Evolutionary conservation across 2,888 invertebrate genomes (phyloP), one percentile per base, ranked within the genome.

Genomic region (Timema cristinae): DNA sequence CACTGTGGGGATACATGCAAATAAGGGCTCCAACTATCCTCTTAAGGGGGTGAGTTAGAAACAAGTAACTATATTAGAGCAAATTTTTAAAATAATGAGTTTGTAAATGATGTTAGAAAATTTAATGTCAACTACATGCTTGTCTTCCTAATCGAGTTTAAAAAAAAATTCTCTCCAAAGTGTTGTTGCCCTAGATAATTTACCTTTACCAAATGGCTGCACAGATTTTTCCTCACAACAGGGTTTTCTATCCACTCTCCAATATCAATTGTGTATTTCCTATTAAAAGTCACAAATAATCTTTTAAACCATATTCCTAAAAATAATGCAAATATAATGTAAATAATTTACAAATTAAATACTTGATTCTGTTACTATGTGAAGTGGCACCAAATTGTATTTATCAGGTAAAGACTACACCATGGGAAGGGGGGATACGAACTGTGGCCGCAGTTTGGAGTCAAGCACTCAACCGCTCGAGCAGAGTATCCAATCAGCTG

Each of bases 21-120:
- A 94, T 81, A 87, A 87, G 67, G 93, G 89, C 8, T 92, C 91
- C 47, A 93, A 93, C 82, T 91, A 88, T 85, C 93, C 93, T 15
- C 80, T 93, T 11, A 85, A 90, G 80, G 93, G 93, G 32, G 92
- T 91, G 82, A 83, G 83, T 80, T 10, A 56, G 69, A 16, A 69
- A 15, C 50, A n/a, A 10, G 74, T 77, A 66, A 79, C 81, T 73
- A 83, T 82, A 73, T 79, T 84, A 1, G 75, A 82, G 15, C 80
- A 32, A 32, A 32, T 4, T 32, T 32, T 32, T 32, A 32, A 32
- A 32, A 32, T 32, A 32, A 32, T 32, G 32, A 32, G 32, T 32
- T 32, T 32, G 32, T 32, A 32, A 4, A 32, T 32, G 32, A 32
- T 32, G 32, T 32, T 32, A 32, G 32, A 32, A 32, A 32, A 32